Evolutionary conservation across 2,888 invertebrate genomes (phyloP).

Genomic region (Conus canariensis): DNA sequence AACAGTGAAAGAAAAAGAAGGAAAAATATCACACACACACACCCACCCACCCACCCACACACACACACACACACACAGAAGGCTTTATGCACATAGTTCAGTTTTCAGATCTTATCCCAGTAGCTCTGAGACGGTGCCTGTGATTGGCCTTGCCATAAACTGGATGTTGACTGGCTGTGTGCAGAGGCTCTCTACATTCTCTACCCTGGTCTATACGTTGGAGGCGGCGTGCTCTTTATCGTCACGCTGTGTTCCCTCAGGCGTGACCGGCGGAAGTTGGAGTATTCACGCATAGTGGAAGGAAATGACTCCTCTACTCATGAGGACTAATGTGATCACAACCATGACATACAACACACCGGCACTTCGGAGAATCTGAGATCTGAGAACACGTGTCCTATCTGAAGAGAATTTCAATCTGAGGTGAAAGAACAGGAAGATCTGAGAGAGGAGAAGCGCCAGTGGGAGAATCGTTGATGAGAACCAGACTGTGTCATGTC

Average conservation of each 20-base stretch:
- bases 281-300: background rate
- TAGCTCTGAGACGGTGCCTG: too few species aligned
- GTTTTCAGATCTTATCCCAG: too few species aligned
- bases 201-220: constrained; percentile 70
- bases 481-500: too few species aligned
- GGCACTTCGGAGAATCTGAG: too few species aligned
- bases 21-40: too few species aligned
- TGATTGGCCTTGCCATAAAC: too few species aligned
- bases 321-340: background rate
- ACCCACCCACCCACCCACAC: too few species aligned
- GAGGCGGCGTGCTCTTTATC: constrained; percentile 66
- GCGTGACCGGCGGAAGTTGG: constrained; percentile 55
- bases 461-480: background rate
- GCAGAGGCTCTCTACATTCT: constrained; percentile 72
- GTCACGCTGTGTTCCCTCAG: constrained; percentile 68
- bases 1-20: too few species aligned
- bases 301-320: background rate
- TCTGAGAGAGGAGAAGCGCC: background rate
- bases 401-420: background rate
- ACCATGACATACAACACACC: too few species aligned
- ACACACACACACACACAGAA: too few species aligned
- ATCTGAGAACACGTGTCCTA: too few species aligned
- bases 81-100: too few species aligned
- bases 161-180: background rate
- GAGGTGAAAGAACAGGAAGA: background rate